Conservation (phyloP, 2,797 vertebrate species). For the Enteromius argenteus region DNA sequence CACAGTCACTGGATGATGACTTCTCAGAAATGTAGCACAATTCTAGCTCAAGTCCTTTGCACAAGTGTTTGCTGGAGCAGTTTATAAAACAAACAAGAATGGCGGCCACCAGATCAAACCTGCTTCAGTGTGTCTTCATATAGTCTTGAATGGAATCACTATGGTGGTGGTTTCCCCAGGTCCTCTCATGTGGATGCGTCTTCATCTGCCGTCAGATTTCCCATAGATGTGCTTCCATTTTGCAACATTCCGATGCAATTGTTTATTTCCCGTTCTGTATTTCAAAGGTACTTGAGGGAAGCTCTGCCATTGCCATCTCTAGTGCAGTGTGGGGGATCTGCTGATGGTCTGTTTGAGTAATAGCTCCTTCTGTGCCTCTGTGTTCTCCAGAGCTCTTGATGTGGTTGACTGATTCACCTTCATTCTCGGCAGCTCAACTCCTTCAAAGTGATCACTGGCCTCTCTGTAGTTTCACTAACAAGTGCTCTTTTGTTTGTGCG, state of each 20-base stretch:
- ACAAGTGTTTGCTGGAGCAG: neutral
- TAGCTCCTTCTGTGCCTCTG: neutral
- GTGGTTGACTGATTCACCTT: constrained; percentile 29
- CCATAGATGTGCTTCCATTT: neutral
- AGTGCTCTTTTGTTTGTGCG: neutral
- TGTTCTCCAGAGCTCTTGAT: constrained; percentile 34
- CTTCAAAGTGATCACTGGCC: constrained; percentile 9
- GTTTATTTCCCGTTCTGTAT: neutral
- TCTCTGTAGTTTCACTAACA: constrained; percentile 18
- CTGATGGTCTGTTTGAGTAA: constrained; percentile 8
- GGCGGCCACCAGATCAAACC: neutral
- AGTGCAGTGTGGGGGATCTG: neutral
- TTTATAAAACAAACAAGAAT: neutral
- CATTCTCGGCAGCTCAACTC: constrained; percentile 12
- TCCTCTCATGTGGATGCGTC: neutral
- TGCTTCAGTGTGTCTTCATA: neutral
- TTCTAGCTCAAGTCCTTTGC: neutral
- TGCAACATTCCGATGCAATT: neutral
- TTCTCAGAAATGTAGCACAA: neutral
- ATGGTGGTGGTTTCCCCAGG: neutral
- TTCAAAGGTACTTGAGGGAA: neutral
- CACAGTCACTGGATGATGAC: neutral
- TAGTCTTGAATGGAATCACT: neutral
- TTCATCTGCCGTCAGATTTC: neutral
- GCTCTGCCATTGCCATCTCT: neutral